These are phyloP conservation scores for Drosophila neocordata DNA, from an alignment of 1,140 invertebrate species.

Conservation along the genomic window DNA sequence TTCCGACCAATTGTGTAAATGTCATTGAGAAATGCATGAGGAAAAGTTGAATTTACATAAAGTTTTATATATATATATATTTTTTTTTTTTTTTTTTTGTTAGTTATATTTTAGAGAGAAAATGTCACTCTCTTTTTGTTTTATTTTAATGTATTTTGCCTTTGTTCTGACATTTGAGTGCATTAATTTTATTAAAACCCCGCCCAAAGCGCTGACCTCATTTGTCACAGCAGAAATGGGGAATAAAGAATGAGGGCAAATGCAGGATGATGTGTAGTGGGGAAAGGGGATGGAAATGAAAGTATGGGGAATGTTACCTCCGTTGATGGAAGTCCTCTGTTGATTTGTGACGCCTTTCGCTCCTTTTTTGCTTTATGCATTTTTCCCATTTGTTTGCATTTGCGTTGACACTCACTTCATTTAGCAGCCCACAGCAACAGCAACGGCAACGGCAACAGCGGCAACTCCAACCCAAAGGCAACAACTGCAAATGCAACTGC, in stretches of 20 bases:
- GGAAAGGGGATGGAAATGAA: not conserved
- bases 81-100: not conserved
- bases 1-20: constrained; percentile 7
- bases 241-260: constrained; percentile 24
- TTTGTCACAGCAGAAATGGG: not conserved
- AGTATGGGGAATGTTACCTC: constrained; percentile 54
- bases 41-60: constrained; percentile 7
- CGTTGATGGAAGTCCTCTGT: constrained; percentile 50
- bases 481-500: constrained; percentile 24
- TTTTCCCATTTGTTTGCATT: constrained; percentile 72
- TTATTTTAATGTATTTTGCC: constrained; percentile 13
- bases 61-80: not conserved
- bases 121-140: constrained; percentile 16
- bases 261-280: not conserved
- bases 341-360: constrained; percentile 62
- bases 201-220: constrained; percentile 4
- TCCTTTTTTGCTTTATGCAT: constrained; percentile 45
- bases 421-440: constrained; percentile 55
- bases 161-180: constrained; percentile 32
- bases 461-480: constrained; percentile 15
- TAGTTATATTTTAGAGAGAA: constrained; percentile 20
- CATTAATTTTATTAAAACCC: constrained; percentile 57
- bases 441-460: constrained; percentile 20
- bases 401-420: constrained; percentile 78
- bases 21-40: not conserved